These are phyloP conservation scores for Heliconius ethilla DNA, from an alignment of 2,888 invertebrate species.

Conservation along the genomic window DNA sequence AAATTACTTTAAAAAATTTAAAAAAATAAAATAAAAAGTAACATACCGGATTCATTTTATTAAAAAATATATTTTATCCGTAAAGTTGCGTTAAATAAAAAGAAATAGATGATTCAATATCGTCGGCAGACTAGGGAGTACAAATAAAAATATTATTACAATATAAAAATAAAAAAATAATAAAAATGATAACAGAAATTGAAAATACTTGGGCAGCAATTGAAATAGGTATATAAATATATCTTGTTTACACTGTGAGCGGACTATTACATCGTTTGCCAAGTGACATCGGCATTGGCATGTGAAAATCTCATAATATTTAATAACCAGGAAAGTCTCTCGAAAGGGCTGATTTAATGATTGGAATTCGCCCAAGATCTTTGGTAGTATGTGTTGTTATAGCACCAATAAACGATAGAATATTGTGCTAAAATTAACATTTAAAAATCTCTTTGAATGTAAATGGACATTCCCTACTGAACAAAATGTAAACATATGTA, in stretches of 20 bases:
- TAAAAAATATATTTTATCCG: not conserved
- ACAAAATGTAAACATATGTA: too few species aligned
- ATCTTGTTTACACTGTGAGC: slow-evolving; percentile 49
- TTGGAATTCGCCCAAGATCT: slow-evolving; percentile 43
- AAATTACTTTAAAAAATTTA: not conserved
- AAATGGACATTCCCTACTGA: too few species aligned
- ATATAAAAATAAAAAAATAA: not conserved
- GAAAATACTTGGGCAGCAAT: not conserved
- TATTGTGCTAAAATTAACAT: not conserved
- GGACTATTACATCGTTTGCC: slow-evolving; percentile 57
- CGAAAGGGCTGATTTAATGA: slow-evolving; percentile 33
- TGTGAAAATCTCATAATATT: slow-evolving; percentile 41
- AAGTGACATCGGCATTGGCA: slow-evolving; percentile 61
- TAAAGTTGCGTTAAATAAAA: not conserved
- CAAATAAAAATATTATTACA: not conserved
- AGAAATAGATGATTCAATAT: not conserved
- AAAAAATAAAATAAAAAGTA: not conserved
- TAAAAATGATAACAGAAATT: not conserved
- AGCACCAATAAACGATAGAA: not conserved
- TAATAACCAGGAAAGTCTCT: slow-evolving; percentile 43
- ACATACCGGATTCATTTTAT: slow-evolving; percentile 2
- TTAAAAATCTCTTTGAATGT: not conserved
- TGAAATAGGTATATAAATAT: slow-evolving; percentile 29
- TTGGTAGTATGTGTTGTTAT: not conserved
- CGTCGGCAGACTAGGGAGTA: not conserved